phyloP scores from a whole-genome alignment of 2,888 invertebrate genomes.

The Blera fallax region DNA sequence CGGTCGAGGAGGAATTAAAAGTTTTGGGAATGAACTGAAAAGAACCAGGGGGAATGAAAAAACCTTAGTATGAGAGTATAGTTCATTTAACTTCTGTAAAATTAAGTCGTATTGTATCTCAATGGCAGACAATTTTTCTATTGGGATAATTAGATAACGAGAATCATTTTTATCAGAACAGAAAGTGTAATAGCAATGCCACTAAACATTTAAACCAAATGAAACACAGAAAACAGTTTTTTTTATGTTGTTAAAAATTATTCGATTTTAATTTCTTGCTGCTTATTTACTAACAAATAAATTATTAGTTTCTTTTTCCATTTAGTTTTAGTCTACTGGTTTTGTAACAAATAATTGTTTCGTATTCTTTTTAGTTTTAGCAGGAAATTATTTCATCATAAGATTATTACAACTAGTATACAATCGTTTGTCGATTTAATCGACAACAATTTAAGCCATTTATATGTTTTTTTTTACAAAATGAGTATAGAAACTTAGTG shows the following conservation, averaged over 20 bases:
- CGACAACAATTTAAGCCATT: conserved; percentile 24
- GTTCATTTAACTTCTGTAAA: no score
- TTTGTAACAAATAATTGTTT: conserved; percentile 40
- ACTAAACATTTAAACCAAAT: no score
- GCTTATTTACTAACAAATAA: conserved; percentile 45
- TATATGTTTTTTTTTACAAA: conserved; percentile 35
- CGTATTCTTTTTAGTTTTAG: conserved; percentile 17
- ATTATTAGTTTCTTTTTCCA: conserved; percentile 34
- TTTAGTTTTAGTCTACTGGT: conserved; percentile 17
- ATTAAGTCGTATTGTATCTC: no score
- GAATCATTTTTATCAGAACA: no score
- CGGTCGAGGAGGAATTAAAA: no score
- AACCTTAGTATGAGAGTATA: no score
- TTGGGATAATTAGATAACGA: no score
- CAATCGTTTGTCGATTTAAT: conserved; percentile 55
- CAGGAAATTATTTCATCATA: conserved; percentile 36
- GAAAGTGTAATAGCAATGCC: no score
- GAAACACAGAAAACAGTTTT: neutral
- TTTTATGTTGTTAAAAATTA: conserved; percentile 59
- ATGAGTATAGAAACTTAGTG: conserved; percentile 70
- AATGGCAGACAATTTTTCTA: no score
- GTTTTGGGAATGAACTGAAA: no score
- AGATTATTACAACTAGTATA: conserved; percentile 48
- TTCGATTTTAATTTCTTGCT: conserved; percentile 52
- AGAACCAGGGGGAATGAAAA: no score